phyloP scores from a whole-genome alignment of 2,888 invertebrate genomes.

The Rhogogaster chlorosoma region DNA sequence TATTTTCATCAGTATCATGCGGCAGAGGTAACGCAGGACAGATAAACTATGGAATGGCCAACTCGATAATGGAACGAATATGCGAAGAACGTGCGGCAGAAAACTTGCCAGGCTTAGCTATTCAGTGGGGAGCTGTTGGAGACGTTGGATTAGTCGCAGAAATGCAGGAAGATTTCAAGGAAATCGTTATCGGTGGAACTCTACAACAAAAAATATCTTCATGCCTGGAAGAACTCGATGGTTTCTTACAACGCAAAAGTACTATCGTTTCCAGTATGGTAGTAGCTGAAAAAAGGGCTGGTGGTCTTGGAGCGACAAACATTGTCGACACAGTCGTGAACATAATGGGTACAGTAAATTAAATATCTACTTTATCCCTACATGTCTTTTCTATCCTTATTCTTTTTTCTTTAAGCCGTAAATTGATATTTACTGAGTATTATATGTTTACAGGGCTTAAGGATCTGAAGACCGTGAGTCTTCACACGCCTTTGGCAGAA shows the following conservation, averaged over 20 bases:
- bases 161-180: constrained; percentile 85
- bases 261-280: constrained; percentile 91
- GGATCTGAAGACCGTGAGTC: constrained; percentile 83
- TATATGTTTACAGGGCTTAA: constrained; percentile 69
- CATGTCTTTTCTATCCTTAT: background rate
- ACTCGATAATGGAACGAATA: constrained; percentile 91
- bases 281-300: constrained; percentile 89
- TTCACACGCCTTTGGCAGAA: constrained; percentile 89
- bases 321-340: constrained; percentile 87
- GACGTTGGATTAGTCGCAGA: constrained; percentile 90
- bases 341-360: constrained; percentile 75
- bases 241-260: constrained; percentile 83
- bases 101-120: constrained; percentile 80
- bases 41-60: constrained; percentile 93
- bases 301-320: constrained; percentile 82
- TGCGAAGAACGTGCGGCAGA: constrained; percentile 59
- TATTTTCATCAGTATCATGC: constrained; percentile 74
- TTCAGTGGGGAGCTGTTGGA: constrained; percentile 85
- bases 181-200: constrained; percentile 88
- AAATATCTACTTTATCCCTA: background rate
- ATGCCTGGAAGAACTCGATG: constrained; percentile 87
- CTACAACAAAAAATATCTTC: constrained; percentile 92
- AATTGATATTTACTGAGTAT: background rate
- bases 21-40: constrained; percentile 85
- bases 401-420: background rate